These are phyloP conservation scores for Eriosoma lanigerum DNA, from an alignment of 1,140 invertebrate genomes.

Conservation along the genomic window DNA sequence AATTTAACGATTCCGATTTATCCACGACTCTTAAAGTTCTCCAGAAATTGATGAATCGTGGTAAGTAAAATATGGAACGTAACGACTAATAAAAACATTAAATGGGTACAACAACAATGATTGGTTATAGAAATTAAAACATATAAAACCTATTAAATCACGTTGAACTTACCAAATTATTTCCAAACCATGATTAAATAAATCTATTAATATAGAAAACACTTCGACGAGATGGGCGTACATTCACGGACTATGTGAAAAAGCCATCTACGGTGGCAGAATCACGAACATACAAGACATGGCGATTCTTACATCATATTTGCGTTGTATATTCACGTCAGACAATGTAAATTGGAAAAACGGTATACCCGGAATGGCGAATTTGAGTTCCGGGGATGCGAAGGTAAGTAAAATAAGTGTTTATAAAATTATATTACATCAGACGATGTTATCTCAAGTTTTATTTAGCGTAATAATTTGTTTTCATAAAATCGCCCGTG, in stretches of 20 bases:
- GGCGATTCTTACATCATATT: constrained; percentile 72
- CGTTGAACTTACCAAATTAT: no score
- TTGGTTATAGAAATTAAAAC: no score
- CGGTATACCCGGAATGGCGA: constrained; percentile 8
- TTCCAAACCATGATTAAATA: no score
- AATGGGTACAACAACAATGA: no score
- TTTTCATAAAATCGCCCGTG: no score
- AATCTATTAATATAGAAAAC: neutral
- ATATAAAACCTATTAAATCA: no score
- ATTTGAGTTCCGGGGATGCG: constrained; percentile 12
- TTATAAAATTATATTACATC: no score
- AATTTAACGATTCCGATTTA: constrained; percentile 84
- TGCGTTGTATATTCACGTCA: constrained; percentile 72
- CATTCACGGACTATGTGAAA: constrained; percentile 77
- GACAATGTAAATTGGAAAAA: constrained; percentile 64
- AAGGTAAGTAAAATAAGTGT: neutral
- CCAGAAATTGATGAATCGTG: constrained; percentile 61
- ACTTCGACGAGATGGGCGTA: constrained; percentile 70
- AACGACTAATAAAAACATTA: no score
- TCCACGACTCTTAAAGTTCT: constrained; percentile 75
- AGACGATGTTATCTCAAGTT: no score
- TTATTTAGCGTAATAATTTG: no score
- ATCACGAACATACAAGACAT: constrained; percentile 81
- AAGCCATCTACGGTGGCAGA: constrained; percentile 85
- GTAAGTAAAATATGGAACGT: neutral